Percentiles rank a stretch among this genome's conserved stretches.
phyloP scores from a whole-genome alignment of 1,140 invertebrate species.

The Bombyx mandarina region DNA sequence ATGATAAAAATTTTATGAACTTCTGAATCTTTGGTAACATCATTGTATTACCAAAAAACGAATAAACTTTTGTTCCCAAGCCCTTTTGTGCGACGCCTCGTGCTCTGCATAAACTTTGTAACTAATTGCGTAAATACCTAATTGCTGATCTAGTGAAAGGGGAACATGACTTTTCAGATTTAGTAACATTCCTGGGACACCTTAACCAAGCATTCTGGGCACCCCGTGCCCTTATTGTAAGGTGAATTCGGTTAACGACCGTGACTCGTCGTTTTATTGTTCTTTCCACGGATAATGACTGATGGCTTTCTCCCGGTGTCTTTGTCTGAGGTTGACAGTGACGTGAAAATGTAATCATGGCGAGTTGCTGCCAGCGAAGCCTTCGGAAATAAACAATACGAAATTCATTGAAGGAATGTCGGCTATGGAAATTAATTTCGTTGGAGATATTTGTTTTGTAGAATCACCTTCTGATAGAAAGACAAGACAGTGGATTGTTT shows the following conservation, averaged over 20 bases:
- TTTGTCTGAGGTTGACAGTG: conserved; percentile 57
- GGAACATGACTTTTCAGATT: conserved; percentile 25
- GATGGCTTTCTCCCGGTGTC: conserved; percentile 57
- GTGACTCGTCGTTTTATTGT: conserved; percentile 60
- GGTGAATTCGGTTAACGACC: conserved; percentile 51
- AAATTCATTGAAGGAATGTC: conserved; percentile 33
- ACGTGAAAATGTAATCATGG: conserved; percentile 60
- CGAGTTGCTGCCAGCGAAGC: conserved; percentile 24
- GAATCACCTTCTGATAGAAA: conserved; percentile 1
- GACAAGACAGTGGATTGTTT: too few species aligned
- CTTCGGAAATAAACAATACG: conserved; percentile 44
- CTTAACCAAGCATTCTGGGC: conserved; percentile 25
- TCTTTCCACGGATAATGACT: conserved; percentile 55
- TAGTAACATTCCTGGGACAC: conserved; percentile 26
- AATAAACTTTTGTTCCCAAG: conserved; percentile 4
- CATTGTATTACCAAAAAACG: background rate
- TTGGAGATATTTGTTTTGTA: conserved; percentile 3
- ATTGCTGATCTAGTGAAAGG: conserved; percentile 17
- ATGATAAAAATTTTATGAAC: too few species aligned
- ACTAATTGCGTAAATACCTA: conserved; percentile 20
- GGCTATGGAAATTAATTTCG: conserved; percentile 28
- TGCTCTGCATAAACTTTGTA: conserved; percentile 9
- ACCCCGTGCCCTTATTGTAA: conserved; percentile 24
- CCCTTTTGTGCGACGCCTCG: conserved; percentile 3
- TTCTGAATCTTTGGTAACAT: background rate